phyloP scores from a whole-genome alignment of 2,797 vertebrate genomes.

The Sebastes oblongus region DNA sequence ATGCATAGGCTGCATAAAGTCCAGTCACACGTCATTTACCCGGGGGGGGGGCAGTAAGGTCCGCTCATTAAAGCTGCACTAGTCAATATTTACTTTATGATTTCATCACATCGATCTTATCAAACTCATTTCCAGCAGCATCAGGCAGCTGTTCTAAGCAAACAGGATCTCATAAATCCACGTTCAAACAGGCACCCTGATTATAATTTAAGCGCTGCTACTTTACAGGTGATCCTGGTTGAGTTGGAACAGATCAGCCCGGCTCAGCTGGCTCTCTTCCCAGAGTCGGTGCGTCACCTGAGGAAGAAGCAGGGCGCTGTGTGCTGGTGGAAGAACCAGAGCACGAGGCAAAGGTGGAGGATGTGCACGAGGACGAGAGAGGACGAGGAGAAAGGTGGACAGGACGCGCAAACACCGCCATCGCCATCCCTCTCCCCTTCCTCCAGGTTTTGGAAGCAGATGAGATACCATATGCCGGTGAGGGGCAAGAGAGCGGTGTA shows the following conservation, averaged over 20 bases:
- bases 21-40: background rate
- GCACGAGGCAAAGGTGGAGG: conserved; percentile 5
- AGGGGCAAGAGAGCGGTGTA: conserved; percentile 66
- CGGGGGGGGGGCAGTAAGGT: background rate
- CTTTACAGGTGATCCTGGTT: conserved; percentile 86
- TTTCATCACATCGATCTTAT: too few relatives aligned
- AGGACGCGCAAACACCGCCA: conserved; percentile 36
- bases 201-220: background rate
- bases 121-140: too few relatives aligned
- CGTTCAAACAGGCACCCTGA: background rate
- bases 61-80: background rate
- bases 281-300: conserved; percentile 88
- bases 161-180: background rate
- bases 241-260: conserved; percentile 89
- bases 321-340: conserved; percentile 78
- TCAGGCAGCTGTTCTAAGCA: background rate
- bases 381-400: conserved; percentile 8
- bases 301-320: conserved; percentile 86
- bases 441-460: conserved; percentile 91
- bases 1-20: background rate
- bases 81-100: too few relatives aligned
- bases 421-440: conserved; percentile 60
- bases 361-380: conserved; percentile 31
- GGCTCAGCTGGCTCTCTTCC: conserved; percentile 80
- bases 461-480: conserved; percentile 90